Base-by-base conservation (phyloP, 1,140 invertebrate species). In the Monochamus saltuarius region DNA sequence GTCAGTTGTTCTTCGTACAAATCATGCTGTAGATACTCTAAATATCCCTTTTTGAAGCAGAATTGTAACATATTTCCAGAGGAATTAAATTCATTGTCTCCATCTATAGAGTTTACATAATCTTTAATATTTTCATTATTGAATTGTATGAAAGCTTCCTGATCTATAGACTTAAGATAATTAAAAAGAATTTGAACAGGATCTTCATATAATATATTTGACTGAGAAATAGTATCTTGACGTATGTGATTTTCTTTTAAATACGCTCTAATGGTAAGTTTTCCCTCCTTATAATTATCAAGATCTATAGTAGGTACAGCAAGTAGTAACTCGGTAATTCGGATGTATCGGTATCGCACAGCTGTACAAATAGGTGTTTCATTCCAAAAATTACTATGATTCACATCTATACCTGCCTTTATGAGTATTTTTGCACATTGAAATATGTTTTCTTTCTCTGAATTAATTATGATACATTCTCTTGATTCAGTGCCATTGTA, bases 341-440 rank as follows among this genome's bases (percentile, higher is more conserved):
- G 11, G 9, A 59, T 29, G 13, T 58, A 61, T 42, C 59, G 52
- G 40, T 64, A 56, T 29, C 55, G 39, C 16, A 68, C 45, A 7
- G 67, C 67, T 13, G 66, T 57, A 13, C 66, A 40, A 22, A 68
- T 36, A 10, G 67, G 67, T 7, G 64, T 61, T 50, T 68, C 64
- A 22, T 59, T 59, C 64, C 64, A 68, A 22, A 66, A 58, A 40
- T 68, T 66, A 16, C 46, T 59, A 37, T 66, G 64, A 46, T 68
- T 66, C 4, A 68, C 37, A 10, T 68, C 59, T 9, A 66, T 55
- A 7, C 60, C 64, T 22, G 39, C 55, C 2, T 59, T 36, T 17
- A 68, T 59, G 7, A 68, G 42, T n/a, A 64, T 14, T 10, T 51
- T 37, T 6, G 64, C 61, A 29, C 67, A 66, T 16, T 56, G 6